phyloP scores from a whole-genome alignment of 2,888 invertebrate species.

The Epistrophe eligans region DNA sequence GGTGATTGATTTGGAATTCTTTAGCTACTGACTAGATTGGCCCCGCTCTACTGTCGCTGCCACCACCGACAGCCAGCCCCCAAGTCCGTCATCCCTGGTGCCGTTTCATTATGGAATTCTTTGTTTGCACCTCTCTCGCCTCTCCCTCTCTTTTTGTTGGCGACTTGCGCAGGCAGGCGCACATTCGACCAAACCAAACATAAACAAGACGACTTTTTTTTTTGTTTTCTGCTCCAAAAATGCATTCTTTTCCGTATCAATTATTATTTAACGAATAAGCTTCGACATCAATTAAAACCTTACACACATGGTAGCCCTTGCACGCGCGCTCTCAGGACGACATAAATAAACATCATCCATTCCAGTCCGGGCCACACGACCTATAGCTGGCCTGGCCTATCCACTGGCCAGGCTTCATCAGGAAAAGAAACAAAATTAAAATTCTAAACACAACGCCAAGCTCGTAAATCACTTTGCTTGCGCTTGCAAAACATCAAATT shows the following conservation, averaged over 20 bases:
- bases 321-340: conserved; percentile 59
- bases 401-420: background rate
- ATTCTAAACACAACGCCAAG: conserved; percentile 61
- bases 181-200: conserved; percentile 18
- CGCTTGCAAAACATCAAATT: conserved; percentile 74
- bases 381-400: background rate
- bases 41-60: conserved; percentile 27
- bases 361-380: conserved; percentile 32
- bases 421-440: conserved; percentile 47
- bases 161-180: conserved; percentile 12
- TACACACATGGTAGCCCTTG: conserved; percentile 65
- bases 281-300: conserved; percentile 64
- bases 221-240: conserved; percentile 47
- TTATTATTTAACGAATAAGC: conserved; percentile 51
- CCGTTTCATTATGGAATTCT: conserved; percentile 69
- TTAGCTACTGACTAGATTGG: conserved; percentile 70
- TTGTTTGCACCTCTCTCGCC: conserved; percentile 71
- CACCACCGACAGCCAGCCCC: background rate
- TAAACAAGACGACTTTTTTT: conserved; percentile 40
- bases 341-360: conserved; percentile 53
- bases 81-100: conserved; percentile 10
- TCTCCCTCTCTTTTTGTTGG: background rate
- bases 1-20: conserved; percentile 75
- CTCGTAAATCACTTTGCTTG: conserved; percentile 74
- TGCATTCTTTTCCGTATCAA: conserved; percentile 64